phyloP scores from a whole-genome alignment of 2,113 vertebrate genomes.

The Corapipo altera region DNA sequence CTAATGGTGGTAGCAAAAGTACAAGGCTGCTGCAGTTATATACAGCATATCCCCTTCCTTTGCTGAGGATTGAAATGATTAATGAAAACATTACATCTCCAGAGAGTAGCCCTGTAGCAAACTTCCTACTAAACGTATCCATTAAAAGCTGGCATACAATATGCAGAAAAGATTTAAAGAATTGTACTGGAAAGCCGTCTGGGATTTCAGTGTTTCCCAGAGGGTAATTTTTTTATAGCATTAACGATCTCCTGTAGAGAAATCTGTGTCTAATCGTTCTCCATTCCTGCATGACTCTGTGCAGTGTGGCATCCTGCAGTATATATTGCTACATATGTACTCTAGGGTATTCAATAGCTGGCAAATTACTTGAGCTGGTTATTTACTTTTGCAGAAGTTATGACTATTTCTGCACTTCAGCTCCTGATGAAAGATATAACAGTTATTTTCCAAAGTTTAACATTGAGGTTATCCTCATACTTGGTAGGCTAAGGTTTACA shows the following conservation, averaged over 20 bases:
- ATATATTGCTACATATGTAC: background rate
- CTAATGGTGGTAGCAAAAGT: background rate
- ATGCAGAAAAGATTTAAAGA: conserved; percentile 27
- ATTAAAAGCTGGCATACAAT: conserved; percentile 22
- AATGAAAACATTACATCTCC: conserved; percentile 5
- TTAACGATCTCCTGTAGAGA: conserved; percentile 12
- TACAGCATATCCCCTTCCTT: background rate
- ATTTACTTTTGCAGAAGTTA: conserved; percentile 38
- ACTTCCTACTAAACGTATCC: conserved; percentile 6
- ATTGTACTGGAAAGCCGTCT: background rate
- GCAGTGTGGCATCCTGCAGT: background rate
- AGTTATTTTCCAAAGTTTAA: background rate
- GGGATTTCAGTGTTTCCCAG: conserved; percentile 34
- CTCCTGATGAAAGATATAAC: background rate
- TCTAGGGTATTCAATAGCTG: background rate
- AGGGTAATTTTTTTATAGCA: conserved; percentile 15
- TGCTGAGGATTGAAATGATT: background rate
- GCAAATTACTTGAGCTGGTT: background rate
- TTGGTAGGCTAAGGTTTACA: background rate
- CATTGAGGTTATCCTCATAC: background rate
- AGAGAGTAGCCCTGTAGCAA: conserved; percentile 19
- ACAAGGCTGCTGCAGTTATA: background rate
- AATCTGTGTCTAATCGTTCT: conserved; percentile 36
- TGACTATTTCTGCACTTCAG: background rate
- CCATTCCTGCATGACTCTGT: background rate